Conservation (phyloP, 1,140 invertebrate species). For the Gonatopus flavifemur region DNA sequence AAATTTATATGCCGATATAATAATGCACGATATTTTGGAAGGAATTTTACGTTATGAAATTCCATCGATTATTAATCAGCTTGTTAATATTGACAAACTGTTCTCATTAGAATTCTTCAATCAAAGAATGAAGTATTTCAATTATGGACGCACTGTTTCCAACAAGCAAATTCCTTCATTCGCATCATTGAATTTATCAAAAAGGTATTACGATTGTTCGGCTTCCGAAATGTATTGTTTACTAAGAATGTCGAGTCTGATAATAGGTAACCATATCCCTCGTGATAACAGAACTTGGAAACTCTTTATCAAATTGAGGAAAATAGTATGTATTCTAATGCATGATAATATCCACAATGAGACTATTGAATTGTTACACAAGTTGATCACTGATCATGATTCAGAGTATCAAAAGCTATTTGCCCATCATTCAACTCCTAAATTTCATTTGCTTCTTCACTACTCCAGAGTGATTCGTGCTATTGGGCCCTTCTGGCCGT, state of each 20-base stretch:
- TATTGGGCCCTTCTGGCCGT: constrained; percentile 7
- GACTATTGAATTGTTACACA: not conserved
- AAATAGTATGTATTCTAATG: not conserved
- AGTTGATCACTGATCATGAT: not conserved
- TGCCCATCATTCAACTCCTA: constrained; percentile 3
- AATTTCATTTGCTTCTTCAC: constrained; percentile 15
- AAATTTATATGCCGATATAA: no score
- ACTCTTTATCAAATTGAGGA: not conserved
- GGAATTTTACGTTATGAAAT: constrained; percentile 9
- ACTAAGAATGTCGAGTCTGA: not conserved
- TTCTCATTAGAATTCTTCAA: not conserved
- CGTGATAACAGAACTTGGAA: not conserved
- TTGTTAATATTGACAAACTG: not conserved
- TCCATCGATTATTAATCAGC: constrained; percentile 3
- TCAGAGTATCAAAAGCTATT: not conserved
- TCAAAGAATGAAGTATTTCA: no score
- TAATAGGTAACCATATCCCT: not conserved
- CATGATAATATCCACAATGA: not conserved
- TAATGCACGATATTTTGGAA: constrained; percentile 12
- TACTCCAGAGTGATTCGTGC: constrained; percentile 1
- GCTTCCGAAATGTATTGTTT: constrained; percentile 1
- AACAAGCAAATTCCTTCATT: no score
- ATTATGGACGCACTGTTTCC: not conserved
- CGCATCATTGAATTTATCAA: no score
- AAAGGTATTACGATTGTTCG: no score